Conservation (phyloP, 2,797 vertebrate genomes). For the Uromys caudimaculatus region DNA sequence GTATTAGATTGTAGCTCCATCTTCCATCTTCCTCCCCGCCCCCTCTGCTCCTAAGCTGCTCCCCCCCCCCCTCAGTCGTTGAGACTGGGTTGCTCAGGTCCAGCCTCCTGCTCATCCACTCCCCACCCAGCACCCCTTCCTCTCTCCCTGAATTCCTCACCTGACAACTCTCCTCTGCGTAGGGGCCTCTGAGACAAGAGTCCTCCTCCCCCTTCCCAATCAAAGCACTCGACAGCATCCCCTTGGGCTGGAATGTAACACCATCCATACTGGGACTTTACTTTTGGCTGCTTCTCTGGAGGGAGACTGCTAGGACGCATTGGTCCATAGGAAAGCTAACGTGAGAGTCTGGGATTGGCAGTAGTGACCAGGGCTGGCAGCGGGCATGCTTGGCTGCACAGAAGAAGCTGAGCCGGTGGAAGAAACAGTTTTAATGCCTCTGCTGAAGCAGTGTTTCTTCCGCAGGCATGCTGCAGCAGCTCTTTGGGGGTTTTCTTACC, state of each 20-base stretch:
- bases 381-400: not conserved
- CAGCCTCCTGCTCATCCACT: not conserved
- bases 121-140: not conserved
- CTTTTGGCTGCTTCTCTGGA: not conserved
- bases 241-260: not conserved
- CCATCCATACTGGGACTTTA: not conserved
- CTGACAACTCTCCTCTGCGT: not conserved
- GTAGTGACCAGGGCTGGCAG: not conserved
- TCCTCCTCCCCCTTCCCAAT: not conserved
- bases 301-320: not conserved
- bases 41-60: not conserved
- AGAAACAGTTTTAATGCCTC: slow-evolving; percentile 4
- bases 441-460: not conserved
- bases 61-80: not conserved
- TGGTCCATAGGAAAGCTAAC: fast-evolving
- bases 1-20: not conserved
- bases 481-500: not conserved
- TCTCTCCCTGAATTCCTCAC: not conserved
- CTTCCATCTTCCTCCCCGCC: not conserved
- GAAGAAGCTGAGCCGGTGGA: not conserved
- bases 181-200: not conserved
- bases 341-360: not conserved
- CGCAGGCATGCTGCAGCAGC: not conserved
- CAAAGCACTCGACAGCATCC: not conserved
- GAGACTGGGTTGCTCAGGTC: not conserved